Evolutionary conservation across 2,113 vertebrate species (phyloP).

Genomic region (Mixornis gularis): DNA sequence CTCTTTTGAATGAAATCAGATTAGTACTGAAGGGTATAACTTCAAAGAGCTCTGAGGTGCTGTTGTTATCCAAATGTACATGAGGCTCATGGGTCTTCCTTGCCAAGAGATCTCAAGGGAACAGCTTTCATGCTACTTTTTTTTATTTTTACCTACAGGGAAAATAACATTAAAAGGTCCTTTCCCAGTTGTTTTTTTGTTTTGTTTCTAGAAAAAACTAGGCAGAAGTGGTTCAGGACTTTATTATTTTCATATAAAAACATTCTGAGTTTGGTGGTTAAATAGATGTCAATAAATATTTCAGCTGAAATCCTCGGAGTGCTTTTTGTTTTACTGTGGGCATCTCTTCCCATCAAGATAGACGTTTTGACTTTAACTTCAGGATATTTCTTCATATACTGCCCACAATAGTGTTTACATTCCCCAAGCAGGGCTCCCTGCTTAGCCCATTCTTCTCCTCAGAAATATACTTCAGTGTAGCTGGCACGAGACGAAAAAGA

Average conservation of each 20-base stretch:
- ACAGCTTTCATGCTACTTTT: background rate
- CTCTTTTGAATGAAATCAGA: conserved; percentile 25
- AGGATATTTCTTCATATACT: conserved; percentile 39
- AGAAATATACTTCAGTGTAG: conserved; percentile 8
- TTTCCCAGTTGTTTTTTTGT: background rate
- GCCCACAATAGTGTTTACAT: conserved; percentile 43
- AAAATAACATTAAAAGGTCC: background rate
- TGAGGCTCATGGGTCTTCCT: background rate
- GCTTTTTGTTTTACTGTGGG: background rate
- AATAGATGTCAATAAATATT: conserved; percentile 1
- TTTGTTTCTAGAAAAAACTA: background rate
- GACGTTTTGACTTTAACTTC: background rate
- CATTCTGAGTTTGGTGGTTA: background rate
- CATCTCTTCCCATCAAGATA: background rate
- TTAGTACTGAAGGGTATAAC: conserved; percentile 2
- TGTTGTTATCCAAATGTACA: background rate
- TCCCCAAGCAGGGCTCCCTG: conserved; percentile 24
- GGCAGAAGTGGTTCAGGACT: background rate
- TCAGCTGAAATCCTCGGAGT: background rate
- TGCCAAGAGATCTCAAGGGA: background rate
- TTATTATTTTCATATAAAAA: background rate
- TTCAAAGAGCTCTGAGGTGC: conserved; percentile 15
- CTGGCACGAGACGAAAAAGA: conserved; percentile 45
- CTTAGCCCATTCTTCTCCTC: conserved; percentile 30
- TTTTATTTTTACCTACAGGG: background rate